phyloP scores from a whole-genome alignment of 2,888 invertebrate species.

The Acrobasis repandana region DNA sequence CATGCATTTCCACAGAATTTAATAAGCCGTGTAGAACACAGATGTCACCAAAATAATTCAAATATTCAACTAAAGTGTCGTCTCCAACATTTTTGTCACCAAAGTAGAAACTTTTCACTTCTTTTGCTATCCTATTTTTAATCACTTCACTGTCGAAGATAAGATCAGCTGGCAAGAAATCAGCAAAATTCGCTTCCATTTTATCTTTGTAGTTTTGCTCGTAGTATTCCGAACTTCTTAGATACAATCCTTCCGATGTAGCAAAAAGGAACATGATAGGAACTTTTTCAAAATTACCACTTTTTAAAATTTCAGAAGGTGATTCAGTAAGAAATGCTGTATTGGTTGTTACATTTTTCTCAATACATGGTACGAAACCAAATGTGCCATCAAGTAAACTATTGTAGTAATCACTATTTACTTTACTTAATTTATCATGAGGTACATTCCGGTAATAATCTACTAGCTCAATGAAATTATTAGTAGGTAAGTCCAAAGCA shows the following conservation, averaged over 20 bases:
- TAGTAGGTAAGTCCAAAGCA: conserved; percentile 23
- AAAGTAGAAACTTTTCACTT: conserved; percentile 43
- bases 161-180: conserved; percentile 47
- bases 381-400: conserved; percentile 42
- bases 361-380: conserved; percentile 49
- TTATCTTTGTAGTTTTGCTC: conserved; percentile 38
- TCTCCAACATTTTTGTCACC: conserved; percentile 37
- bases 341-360: conserved; percentile 31
- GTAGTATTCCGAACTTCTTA: conserved; percentile 41
- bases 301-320: conserved; percentile 35
- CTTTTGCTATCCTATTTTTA: conserved; percentile 31
- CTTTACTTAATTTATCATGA: conserved; percentile 33
- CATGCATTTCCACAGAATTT: conserved; percentile 37
- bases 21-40: conserved; percentile 38
- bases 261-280: conserved; percentile 44
- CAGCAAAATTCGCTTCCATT: conserved; percentile 41
- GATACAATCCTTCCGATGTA: conserved; percentile 41
- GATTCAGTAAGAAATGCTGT: conserved; percentile 36
- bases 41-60: conserved; percentile 45
- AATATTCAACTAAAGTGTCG: conserved; percentile 34
- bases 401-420: conserved; percentile 39
- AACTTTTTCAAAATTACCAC: conserved; percentile 35
- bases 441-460: conserved; percentile 35
- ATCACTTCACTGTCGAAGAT: conserved; percentile 36
- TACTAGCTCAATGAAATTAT: conserved; percentile 30